Conservation (phyloP, 2,797 vertebrate species). For the Ataeniobius toweri region DNA sequence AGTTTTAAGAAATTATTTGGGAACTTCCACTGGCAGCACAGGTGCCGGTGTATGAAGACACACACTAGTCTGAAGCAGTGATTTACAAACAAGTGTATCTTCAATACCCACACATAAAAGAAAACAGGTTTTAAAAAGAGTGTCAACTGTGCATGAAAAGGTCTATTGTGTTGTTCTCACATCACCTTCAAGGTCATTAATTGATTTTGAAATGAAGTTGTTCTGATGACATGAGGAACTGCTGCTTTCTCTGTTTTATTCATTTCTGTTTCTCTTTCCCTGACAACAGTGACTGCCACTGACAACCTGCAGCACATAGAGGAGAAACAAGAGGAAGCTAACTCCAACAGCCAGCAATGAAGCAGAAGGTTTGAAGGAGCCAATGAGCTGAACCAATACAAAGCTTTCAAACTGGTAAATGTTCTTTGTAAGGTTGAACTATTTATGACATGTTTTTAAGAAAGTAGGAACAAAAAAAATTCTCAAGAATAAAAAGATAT, state of each 20-base stretch:
- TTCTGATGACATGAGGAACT: neutral
- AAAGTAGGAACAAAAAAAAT: neutral
- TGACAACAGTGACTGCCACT: conserved; percentile 39
- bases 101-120: neutral
- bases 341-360: conserved; percentile 19
- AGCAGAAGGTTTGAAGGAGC: neutral
- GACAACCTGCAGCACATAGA: conserved; percentile 62
- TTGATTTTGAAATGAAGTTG: neutral
- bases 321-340: conserved; percentile 11
- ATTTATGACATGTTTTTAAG: neutral
- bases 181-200: neutral
- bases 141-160: neutral
- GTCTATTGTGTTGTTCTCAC: neutral
- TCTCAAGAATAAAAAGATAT: neutral
- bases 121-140: neutral
- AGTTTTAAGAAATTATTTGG: neutral
- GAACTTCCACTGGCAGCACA: neutral
- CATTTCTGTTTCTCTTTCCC: conserved; percentile 5
- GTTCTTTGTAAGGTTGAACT: neutral
- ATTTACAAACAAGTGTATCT: too few species aligned
- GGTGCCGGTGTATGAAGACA: neutral
- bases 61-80: neutral
- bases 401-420: conserved; percentile 20
- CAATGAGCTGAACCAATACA: neutral
- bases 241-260: neutral